phyloP scores from a whole-genome alignment of 2,113 vertebrate species.

The Serinus canaria region DNA sequence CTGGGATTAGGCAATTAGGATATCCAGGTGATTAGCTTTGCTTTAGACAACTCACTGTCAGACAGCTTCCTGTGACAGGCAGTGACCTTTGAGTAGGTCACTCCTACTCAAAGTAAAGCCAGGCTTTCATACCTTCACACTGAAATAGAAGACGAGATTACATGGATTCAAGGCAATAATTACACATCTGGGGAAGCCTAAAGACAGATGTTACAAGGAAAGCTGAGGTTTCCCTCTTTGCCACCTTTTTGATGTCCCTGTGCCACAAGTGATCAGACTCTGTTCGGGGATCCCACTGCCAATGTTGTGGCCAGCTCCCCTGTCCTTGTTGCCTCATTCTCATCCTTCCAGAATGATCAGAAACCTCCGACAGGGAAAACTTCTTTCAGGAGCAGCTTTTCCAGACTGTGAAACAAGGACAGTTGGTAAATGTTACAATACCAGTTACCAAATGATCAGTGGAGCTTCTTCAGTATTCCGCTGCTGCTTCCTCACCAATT shows the following conservation, averaged over 20 bases:
- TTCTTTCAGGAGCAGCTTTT: neutral
- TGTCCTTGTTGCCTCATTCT: neutral
- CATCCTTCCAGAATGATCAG: neutral
- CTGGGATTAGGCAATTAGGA: neutral
- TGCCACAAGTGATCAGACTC: neutral
- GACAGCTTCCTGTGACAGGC: neutral
- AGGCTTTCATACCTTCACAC: neutral
- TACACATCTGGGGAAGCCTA: neutral
- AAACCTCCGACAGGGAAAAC: neutral
- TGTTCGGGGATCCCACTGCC: neutral
- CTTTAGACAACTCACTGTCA: neutral
- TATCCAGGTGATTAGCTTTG: neutral
- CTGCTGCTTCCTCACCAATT: neutral
- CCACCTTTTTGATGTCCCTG: neutral
- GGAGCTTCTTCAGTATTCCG: neutral
- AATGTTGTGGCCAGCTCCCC: too few relatives aligned
- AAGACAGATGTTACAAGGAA: neutral
- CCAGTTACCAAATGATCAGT: neutral
- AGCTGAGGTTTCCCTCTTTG: neutral
- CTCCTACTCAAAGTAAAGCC: neutral
- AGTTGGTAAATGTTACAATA: neutral
- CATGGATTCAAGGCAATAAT: neutral
- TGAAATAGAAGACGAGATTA: neutral
- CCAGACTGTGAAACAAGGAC: neutral
- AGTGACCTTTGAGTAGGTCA: neutral